Base-by-base conservation (phyloP, 1,140 invertebrate species). In the Sarcophaga bullata region DNA sequence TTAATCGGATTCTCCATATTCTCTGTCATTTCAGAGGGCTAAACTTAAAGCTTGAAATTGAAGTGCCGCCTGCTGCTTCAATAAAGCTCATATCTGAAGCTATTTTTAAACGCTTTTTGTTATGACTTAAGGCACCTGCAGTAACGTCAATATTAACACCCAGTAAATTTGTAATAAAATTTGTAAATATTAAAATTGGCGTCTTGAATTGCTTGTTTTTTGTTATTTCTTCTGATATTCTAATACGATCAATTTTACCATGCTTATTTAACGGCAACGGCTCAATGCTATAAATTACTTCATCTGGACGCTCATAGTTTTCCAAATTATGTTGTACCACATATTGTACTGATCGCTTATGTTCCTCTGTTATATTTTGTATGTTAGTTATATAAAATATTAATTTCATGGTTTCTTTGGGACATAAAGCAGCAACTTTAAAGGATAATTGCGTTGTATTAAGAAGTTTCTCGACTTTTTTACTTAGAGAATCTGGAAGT, bases 221-320 rank as follows among this genome's bases (percentile, higher is more conserved):
- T 1, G 84, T 84, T 8, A 75, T 81, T 81, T 75, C 6, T 8
- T 73, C 6, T 37, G 84, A 80, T 82, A 90, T n/a, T 80, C 81
- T 83, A 52, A 82, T 62, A 47, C 86, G 85, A 82, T 87, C 85
- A 50, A 90, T 75, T 83, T 91, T 91, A 86, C 92, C 92, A 87
- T 93, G 91, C 46, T 84, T 83, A 50, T 91, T 91, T 25, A 92
- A 85, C 8, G 92, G 92, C 50, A 93, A 86, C 25, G 25, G 1
- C 37, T 87, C 88, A 80, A 1, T 91, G 81, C 50, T 85, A 82
- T 8, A 90, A 80, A 52, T 92, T 86, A 72, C 76, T 68, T 86
- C 82, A 84, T 92, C 91, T 7, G 91, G 91, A 80, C 88, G 90
- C 91, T 86, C 90, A 47, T 48, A 47, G 19, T 80, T 50, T 3